Conservation (phyloP, 2,888 invertebrate species). For the Lepidochrysops patricia region DNA sequence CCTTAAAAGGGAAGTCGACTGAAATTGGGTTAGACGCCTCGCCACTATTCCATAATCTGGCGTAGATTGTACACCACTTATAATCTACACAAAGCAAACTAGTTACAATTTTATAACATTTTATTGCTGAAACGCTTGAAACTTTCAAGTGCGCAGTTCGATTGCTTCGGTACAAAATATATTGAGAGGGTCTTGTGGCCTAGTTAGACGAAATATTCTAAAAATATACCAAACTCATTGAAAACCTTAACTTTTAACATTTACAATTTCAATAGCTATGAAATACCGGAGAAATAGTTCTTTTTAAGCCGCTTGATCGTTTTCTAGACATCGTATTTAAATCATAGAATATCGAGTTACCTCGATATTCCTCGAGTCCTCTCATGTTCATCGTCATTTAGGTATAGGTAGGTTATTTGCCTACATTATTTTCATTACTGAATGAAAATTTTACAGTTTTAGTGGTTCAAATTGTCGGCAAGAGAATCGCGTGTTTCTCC, state of each 20-base stretch:
- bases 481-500: neutral
- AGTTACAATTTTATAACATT: neutral
- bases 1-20: too few species aligned
- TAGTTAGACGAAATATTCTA: neutral
- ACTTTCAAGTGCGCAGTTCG: constrained; percentile 3
- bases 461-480: neutral
- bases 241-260: neutral
- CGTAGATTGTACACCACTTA: too few species aligned
- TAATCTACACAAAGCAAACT: neutral
- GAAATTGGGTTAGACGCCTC: too few species aligned
- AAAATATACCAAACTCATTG: neutral
- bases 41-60: too few species aligned
- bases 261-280: neutral
- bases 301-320: too few species aligned
- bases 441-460: too few species aligned
- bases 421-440: too few species aligned
- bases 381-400: too few species aligned
- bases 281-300: too few species aligned
- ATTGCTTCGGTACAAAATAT: neutral
- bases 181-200: constrained; percentile 8
- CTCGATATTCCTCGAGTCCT: too few species aligned
- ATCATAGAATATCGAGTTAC: too few species aligned
- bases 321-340: neutral
- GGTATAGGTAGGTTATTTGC: too few species aligned
- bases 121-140: neutral